Evolutionary conservation across 2,888 invertebrate species (phyloP).

Genomic region (Chelonus formosanus): DNA sequence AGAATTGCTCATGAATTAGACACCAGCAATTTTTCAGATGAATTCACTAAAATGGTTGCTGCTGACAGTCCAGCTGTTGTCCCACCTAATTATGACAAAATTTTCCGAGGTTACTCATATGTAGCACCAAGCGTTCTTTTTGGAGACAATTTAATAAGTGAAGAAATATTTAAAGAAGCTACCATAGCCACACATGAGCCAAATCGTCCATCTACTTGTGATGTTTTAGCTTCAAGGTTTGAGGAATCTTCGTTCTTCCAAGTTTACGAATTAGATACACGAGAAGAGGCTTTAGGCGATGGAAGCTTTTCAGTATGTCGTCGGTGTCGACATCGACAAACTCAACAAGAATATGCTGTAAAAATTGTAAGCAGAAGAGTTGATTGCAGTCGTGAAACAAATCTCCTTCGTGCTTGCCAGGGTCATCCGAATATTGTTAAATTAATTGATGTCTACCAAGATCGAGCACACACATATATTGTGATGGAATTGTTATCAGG

Average conservation of each 20-base stretch:
- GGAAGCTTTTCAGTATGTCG: slow-evolving; percentile 91
- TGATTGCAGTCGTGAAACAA: slow-evolving; percentile 79
- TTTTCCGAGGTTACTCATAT: slow-evolving; percentile 92
- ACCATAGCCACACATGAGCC: neutral
- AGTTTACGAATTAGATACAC: slow-evolving; percentile 79
- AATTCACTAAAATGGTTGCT: slow-evolving; percentile 92
- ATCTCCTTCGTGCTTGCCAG: slow-evolving; percentile 82
- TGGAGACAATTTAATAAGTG: slow-evolving; percentile 79
- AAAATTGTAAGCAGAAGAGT: slow-evolving; percentile 80
- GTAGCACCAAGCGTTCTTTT: slow-evolving; percentile 92
- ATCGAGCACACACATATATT: slow-evolving; percentile 87
- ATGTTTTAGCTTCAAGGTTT: slow-evolving; percentile 50
- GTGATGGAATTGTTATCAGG: slow-evolving; percentile 87
- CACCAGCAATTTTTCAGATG: slow-evolving; percentile 95
- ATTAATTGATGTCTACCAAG: slow-evolving; percentile 83
- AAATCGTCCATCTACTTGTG: slow-evolving; percentile 47
- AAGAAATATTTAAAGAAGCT: slow-evolving; percentile 73
- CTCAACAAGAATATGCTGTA: slow-evolving; percentile 83
- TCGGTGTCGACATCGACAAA: slow-evolving; percentile 78
- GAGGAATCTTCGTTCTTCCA: slow-evolving; percentile 85
- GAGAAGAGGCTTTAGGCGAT: slow-evolving; percentile 80
- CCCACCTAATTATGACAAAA: slow-evolving; percentile 84
- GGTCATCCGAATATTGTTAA: slow-evolving; percentile 89
- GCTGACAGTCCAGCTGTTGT: slow-evolving; percentile 91
- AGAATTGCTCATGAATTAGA: slow-evolving; percentile 85